phyloP scores from a whole-genome alignment of 92 coral and sea anemone genomes.

The Galaxea fascicularis region DNA sequence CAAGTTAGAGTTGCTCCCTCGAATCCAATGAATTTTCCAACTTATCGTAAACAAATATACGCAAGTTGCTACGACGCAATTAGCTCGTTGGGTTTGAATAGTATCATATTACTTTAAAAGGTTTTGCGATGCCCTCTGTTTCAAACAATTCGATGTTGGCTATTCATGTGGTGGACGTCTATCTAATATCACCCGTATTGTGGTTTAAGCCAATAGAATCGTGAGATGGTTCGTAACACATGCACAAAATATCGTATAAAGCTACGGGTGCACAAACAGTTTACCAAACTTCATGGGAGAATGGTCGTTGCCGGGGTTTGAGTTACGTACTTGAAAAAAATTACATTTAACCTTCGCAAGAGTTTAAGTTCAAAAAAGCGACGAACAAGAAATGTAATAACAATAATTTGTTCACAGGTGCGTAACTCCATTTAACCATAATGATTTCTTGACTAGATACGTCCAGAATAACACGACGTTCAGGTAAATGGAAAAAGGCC shows the following conservation, averaged over 20 bases:
- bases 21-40: background rate
- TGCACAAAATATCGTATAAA: conserved; percentile 1
- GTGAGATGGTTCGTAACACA: background rate
- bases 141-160: conserved; percentile 39
- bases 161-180: conserved; percentile 1
- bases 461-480: background rate
- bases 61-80: background rate
- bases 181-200: conserved; percentile 7
- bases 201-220: conserved; percentile 25
- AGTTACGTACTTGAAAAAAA: conserved; percentile 13
- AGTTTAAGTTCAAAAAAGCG: background rate
- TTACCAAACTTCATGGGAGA: background rate
- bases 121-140: background rate
- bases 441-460: background rate
- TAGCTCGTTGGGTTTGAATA: background rate
- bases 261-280: conserved; percentile 2
- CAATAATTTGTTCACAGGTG: background rate
- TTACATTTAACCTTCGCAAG: background rate
- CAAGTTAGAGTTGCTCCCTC: background rate
- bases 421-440: background rate
- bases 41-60: background rate
- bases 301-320: conserved; percentile 19
- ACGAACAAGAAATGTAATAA: background rate
- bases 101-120: background rate
- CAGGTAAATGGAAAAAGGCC: background rate